phyloP scores from a whole-genome alignment of 2,797 vertebrate species.

The Dallia pectoralis region DNA sequence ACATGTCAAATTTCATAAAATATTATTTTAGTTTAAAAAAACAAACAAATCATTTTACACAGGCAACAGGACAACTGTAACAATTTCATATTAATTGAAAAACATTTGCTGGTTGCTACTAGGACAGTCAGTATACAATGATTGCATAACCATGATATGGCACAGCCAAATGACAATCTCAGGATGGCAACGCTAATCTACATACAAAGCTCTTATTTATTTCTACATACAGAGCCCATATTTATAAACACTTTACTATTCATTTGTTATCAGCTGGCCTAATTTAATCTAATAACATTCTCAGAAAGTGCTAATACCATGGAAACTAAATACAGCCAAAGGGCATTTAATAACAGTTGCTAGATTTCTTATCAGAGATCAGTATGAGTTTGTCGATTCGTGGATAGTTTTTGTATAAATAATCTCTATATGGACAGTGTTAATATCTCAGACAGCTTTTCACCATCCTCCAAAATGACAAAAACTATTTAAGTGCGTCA shows the following conservation, averaged over 20 bases:
- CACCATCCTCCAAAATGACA: constrained; percentile 45
- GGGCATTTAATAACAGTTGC: constrained; percentile 56
- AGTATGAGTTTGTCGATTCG: constrained; percentile 62
- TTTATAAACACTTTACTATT: constrained; percentile 58
- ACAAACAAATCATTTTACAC: constrained; percentile 58
- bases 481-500: constrained; percentile 50
- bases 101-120: constrained; percentile 54
- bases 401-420: constrained; percentile 61
- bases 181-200: constrained; percentile 61
- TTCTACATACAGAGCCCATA: too few relatives aligned
- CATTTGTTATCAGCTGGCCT: constrained; percentile 67
- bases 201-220: constrained; percentile 46
- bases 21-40: constrained; percentile 76
- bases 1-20: constrained; percentile 70
- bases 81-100: constrained; percentile 62
- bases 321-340: constrained; percentile 63
- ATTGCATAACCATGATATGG: constrained; percentile 63
- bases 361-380: constrained; percentile 53
- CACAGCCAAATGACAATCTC: constrained; percentile 67
- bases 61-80: constrained; percentile 73
- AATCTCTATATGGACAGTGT: constrained; percentile 65
- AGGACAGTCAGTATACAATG: constrained; percentile 59
- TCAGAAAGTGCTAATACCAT: constrained; percentile 81
- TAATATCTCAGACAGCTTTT: constrained; percentile 54
- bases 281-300: constrained; percentile 62